phyloP scores from a whole-genome alignment of 2,888 invertebrate species.

The Nomada goodeniana region DNA sequence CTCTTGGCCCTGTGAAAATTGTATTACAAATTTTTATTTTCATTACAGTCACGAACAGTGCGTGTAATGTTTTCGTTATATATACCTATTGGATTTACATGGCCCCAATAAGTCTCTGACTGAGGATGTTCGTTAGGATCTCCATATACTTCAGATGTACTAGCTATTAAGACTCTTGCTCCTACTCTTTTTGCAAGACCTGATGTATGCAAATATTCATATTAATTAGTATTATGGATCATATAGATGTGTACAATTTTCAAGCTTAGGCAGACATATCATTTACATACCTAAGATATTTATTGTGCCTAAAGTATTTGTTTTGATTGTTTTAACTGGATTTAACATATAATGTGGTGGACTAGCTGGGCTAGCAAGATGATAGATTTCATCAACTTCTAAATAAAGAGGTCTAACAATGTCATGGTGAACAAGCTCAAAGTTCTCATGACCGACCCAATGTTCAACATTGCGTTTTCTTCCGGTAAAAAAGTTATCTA shows the following conservation, averaged over 20 bases:
- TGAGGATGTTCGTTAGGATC: slow-evolving; percentile 99
- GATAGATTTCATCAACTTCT: slow-evolving; percentile 99
- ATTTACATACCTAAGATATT: slow-evolving; percentile 91
- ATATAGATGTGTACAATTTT: not conserved
- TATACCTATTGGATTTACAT: slow-evolving; percentile 98
- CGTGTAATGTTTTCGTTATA: not conserved
- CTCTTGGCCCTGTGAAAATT: slow-evolving; percentile 90
- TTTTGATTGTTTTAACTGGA: slow-evolving; percentile 99
- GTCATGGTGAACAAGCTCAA: slow-evolving; percentile 99
- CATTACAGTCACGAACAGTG: not conserved
- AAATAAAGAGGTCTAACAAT: slow-evolving; percentile 98
- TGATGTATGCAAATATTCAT: slow-evolving; percentile 77
- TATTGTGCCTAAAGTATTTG: slow-evolving; percentile 98
- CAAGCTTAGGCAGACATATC: not conserved
- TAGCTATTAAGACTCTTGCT: slow-evolving; percentile 97
- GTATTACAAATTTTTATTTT: not conserved
- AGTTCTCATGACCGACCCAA: slow-evolving; percentile 99
- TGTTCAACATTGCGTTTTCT: slow-evolving; percentile 98
- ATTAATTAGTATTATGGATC: not conserved
- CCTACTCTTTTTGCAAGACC: slow-evolving; percentile 96
- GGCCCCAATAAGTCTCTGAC: slow-evolving; percentile 99
- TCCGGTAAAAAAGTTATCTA: slow-evolving; percentile 99
- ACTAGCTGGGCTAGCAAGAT: slow-evolving; percentile 99
- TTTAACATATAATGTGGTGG: slow-evolving; percentile 99
- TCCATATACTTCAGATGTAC: slow-evolving; percentile 99